These are phyloP conservation scores for Sclerodermus sp. DNA, from an alignment of 2,888 invertebrate species.

Conservation along the genomic window DNA sequence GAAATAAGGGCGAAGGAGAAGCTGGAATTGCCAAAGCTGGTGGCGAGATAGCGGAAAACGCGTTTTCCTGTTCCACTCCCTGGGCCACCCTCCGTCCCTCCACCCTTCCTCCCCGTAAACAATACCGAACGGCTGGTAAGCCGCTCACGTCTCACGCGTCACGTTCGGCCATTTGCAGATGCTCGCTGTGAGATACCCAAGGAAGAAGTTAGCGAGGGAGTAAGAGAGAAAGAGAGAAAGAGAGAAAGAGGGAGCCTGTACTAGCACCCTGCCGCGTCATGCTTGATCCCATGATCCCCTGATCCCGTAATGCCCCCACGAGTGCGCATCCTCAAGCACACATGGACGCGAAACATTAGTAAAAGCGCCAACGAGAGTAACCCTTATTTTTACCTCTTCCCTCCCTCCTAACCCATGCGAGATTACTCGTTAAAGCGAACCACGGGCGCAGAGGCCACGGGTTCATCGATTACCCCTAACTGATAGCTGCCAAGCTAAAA, in stretches of 20 bases:
- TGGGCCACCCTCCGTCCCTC: too few relatives aligned
- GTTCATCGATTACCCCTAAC: too few relatives aligned
- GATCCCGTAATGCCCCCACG: conserved; percentile 23
- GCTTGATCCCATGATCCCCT: conserved; percentile 7
- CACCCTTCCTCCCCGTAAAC: background rate
- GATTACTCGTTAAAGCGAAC: too few relatives aligned
- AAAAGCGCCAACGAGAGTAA: too few relatives aligned
- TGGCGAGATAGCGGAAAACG: too few relatives aligned
- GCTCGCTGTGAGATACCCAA: conserved; percentile 3
- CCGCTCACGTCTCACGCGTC: conserved; percentile 32
- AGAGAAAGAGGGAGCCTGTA: background rate
- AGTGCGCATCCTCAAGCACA: background rate
- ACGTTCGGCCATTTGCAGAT: conserved; percentile 35
- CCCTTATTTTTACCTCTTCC: too few relatives aligned
- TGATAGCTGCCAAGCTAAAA: too few relatives aligned
- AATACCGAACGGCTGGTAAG: conserved; percentile 15
- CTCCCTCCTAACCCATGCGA: too few relatives aligned
- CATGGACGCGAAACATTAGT: too few relatives aligned
- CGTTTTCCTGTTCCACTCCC: background rate
- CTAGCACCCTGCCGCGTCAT: background rate
- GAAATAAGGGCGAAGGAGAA: too few relatives aligned
- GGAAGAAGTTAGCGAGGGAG: background rate
- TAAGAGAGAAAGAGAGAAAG: conserved; percentile 1
- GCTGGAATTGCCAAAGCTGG: too few relatives aligned
- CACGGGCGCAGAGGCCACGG: too few relatives aligned